Evolutionary conservation across 2,113 vertebrate genomes (phyloP), one percentile per base, ranked within the genome.

Genomic region (Phylloscopus trochiloides): DNA sequence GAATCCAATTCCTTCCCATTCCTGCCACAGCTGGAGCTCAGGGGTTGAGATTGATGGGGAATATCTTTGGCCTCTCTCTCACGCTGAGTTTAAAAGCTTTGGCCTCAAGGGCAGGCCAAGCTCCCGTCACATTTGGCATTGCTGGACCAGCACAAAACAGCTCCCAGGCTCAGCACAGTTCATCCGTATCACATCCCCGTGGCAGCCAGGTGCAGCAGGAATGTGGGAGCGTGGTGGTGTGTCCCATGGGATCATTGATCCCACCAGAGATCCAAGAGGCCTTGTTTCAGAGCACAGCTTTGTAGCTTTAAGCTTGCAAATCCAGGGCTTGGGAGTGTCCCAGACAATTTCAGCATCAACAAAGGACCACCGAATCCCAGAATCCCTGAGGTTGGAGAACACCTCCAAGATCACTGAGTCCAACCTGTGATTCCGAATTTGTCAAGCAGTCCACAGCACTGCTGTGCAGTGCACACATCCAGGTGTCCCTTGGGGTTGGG

Each of bases 121-220:
- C 34, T 92, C 86, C 57, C 3, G 4, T 77, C 84, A 65, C 26
- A 51, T 81, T 95, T 91, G 76, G 57, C 70, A 50, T 51, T 50
- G 57, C 68, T 84, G 59, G 58, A 70, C 26, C 72, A 80, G 67
- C 79, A 73, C 15, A 80, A 92, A 93, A 12, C 67, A 63, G 8
- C 43, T 83, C 63, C 25, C 32, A 58, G 34, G 16, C 57, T 84
- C 68, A 47, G 61, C 47, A 89, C 52, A 59, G 6, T 7, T 51
- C 26, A 10, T 38, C 52, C 34, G 0, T 12, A 18, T 25, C 22
- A 38, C 7, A 1, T 70, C 6, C 34, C 25, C 1, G 0, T 3
- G 15, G 21, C 47, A 65, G 14, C 9, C 1, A 3, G 40, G 18
- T 36, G 38, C 34, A 68, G 54, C 8, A 3, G 22, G 24, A 42